Evolutionary conservation across 2,113 vertebrate genomes (phyloP), one percentile per base, ranked within the genome.

Genomic region (Cyphomyrus discorhynchus): DNA sequence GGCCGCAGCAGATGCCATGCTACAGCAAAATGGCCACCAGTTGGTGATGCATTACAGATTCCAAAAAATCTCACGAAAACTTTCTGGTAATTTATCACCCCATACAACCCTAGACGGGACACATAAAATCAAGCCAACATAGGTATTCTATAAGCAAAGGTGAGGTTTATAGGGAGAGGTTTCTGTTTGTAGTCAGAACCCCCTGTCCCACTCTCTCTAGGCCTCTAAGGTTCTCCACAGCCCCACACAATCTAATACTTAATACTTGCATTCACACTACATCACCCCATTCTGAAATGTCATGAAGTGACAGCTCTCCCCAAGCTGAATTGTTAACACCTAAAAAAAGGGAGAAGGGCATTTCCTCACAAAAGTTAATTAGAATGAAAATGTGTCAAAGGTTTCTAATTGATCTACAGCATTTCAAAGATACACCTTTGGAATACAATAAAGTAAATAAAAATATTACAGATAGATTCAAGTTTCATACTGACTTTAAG

Each of bases 131-230:
- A 15, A 39, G 56, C 24, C 90, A 91, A 90, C 90, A 89, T 91
- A 91, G 91, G 90, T 90, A 91, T 89, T 91, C 39, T 24, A 45
- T 53, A 90, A 84, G 87, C 39, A 47, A 46, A 89, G 91, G 86
- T 27, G 50, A 52, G 45, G 35, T 58, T 17, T 84, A 89, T 87
- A 56, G 74, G 70, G 6, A 58, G 21, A 24, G 56, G 19, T 58
- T 58, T 58, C 56, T 24, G 56, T 24, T 58, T 58, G 21, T 7
- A 58, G 56, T 56, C 39, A 83, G 89, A 53, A 70, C 49, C 5
- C n/a, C n/a, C 35, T 45, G 47, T 39, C 70, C 50, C 83, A 89
- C 46, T 82, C 77, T 39, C 31, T 82, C 13, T 42, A 84, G 77
- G 80, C 31, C 17, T 50, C 46, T 35, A 89, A 80, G 52, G 88